Base-by-base conservation (phyloP, 2,113 vertebrate species). In the Alouatta palliata region DNA sequence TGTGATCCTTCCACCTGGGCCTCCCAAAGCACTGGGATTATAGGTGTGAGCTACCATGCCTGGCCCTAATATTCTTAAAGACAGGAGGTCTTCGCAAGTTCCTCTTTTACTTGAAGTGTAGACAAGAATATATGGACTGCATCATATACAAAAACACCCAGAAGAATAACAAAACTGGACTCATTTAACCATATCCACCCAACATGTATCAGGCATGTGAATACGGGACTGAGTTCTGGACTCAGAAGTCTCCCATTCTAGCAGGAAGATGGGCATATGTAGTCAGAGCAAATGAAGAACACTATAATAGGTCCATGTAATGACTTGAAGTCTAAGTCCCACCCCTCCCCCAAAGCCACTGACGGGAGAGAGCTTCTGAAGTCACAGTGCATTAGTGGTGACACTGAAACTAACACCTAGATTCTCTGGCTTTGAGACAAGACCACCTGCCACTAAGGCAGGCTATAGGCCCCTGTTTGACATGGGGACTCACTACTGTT, bases 41-140 rank as follows among this genome's bases (percentile, higher is more conserved):
- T 5, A 64, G 61, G 61, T 64, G 61, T 64, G 61, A 64, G 61
- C 27, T 64, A 64, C 12, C 27, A 64, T 32, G 61, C 61, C 61
- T 64, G 61, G 61, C 61, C 23, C 13, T 85, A 66, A 47, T 52
- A 90, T 61, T 83, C 87, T 94, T 83, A 96, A 96, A 96, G 77
- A 92, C 91, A 95, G 2, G 32, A 0, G 23, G 52, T 45, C 54
- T 79, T 82, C 82, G 66, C 86, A 91, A 96, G 88, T 76, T 97
- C 47, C 64, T 45, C 0, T 17, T 52, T 35, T 70, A 25, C 30
- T 87, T 58, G 90, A 83, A 96, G 45, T 79, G 1, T 56, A 86
- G 82, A 19, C 49, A 94, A 77, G 35, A 90, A 75, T 20, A 19
- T 43, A 91, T 1, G 9, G 1, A 47, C 68, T 92, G 43, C 8